A percentile compares a stretch with the other conserved stretches of the same genome.
These are phyloP conservation scores for Brienomyrus brachyistius DNA, from an alignment of 2,113 vertebrate genomes.

Conservation along the genomic window DNA sequence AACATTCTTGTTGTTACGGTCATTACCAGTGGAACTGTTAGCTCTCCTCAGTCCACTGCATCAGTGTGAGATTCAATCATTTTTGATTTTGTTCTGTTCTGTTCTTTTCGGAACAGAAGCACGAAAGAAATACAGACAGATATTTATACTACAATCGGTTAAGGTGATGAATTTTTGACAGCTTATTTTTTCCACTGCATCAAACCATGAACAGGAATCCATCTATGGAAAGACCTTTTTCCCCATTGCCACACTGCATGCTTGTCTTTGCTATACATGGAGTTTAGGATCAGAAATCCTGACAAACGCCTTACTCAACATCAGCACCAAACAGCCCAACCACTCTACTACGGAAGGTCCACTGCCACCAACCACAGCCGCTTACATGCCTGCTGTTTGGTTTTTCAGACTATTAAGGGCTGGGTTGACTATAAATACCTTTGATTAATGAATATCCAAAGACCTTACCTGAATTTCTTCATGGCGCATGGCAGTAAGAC, in stretches of 20 bases:
- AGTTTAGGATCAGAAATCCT: background rate
- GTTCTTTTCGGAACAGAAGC: background rate
- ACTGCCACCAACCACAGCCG: background rate
- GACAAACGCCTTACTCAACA: background rate
- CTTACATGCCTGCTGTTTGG: background rate
- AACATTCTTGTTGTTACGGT: background rate
- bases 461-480: background rate
- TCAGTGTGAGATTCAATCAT: background rate
- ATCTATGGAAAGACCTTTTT: background rate
- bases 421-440: background rate
- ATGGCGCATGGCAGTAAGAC: background rate
- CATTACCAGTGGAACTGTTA: background rate
- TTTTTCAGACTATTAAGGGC: background rate
- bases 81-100: background rate
- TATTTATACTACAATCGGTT: background rate
- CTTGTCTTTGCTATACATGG: background rate
- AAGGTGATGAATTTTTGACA: background rate
- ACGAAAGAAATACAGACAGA: background rate
- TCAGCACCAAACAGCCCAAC: background rate
- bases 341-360: background rate
- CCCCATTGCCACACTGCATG: background rate
- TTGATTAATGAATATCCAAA: background rate
- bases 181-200: background rate
- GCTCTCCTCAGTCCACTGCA: background rate
- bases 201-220: background rate